Evolutionary conservation across 2,797 vertebrate genomes (phyloP).

Genomic region (Odontamblyopus rebecca): DNA sequence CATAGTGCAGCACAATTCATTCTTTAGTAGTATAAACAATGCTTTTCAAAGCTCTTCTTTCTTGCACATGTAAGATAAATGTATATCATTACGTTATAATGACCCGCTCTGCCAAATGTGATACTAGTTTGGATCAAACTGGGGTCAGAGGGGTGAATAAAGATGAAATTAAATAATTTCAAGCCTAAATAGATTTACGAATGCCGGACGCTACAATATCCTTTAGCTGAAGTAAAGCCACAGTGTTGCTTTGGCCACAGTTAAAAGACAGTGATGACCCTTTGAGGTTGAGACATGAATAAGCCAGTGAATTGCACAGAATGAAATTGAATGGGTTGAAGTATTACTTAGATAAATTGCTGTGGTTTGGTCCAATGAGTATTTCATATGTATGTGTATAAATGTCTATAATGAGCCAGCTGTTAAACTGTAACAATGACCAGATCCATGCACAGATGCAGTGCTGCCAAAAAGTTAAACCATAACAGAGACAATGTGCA

Average conservation of each 20-base stretch:
- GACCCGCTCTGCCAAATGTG: background rate
- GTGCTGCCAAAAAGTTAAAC: constrained; percentile 42
- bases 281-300: constrained; percentile 12
- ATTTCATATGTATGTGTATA: constrained; percentile 53
- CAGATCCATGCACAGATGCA: constrained; percentile 34
- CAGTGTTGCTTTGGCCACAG: background rate
- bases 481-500: constrained; percentile 59
- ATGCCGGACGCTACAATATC: background rate
- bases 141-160: background rate
- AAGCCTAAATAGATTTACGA: background rate
- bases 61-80: background rate
- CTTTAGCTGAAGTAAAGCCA: background rate
- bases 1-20: background rate
- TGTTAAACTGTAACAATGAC: constrained; percentile 55
- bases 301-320: constrained; percentile 16
- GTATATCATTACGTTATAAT: background rate
- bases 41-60: too few relatives aligned
- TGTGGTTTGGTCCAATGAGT: constrained; percentile 48
- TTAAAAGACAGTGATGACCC: constrained; percentile 7
- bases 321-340: constrained; percentile 34
- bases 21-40: too few relatives aligned
- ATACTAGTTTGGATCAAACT: background rate
- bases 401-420: constrained; percentile 57
- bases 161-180: background rate
- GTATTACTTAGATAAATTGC: constrained; percentile 41